phyloP scores from a whole-genome alignment of 2,888 invertebrate species.

The Stenodera caucasica region DNA sequence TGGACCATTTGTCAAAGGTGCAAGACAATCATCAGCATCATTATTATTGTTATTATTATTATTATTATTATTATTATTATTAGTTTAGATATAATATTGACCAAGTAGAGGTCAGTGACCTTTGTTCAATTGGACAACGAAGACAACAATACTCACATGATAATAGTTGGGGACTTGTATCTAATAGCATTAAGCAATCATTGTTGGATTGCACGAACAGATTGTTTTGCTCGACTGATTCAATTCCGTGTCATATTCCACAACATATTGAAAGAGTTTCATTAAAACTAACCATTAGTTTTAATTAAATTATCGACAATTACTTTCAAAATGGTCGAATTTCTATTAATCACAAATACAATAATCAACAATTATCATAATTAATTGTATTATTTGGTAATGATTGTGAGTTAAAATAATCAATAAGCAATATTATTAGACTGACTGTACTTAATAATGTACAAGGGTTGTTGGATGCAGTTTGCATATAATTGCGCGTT shows the following conservation, averaged over 20 bases:
- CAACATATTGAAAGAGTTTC: constrained; percentile 11
- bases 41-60: too few species aligned
- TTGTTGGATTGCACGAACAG: constrained; percentile 27
- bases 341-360: too few species aligned
- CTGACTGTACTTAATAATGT: constrained; percentile 35
- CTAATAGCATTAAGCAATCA: constrained; percentile 30
- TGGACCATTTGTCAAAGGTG: constrained; percentile 47
- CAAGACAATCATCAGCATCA: too few species aligned
- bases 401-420: constrained; percentile 3
- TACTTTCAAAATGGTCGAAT: too few species aligned
- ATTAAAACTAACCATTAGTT: constrained; percentile 5
- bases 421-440: constrained; percentile 30
- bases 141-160: constrained; percentile 18
- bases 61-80: neutral
- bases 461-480: constrained; percentile 34
- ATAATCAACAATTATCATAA: too few species aligned
- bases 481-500: constrained; percentile 43
- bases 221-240: constrained; percentile 21
- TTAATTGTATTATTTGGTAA: too few species aligned
- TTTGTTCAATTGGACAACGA: constrained; percentile 15
- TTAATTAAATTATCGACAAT: neutral
- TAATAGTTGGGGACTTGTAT: constrained; percentile 22
- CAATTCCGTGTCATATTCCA: constrained; percentile 13
- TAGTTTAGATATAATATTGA: neutral
- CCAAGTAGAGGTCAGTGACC: constrained; percentile 6